Evolutionary conservation across 2,113 vertebrate species (phyloP).

Genomic region (Xiphophorus maculatus): DNA sequence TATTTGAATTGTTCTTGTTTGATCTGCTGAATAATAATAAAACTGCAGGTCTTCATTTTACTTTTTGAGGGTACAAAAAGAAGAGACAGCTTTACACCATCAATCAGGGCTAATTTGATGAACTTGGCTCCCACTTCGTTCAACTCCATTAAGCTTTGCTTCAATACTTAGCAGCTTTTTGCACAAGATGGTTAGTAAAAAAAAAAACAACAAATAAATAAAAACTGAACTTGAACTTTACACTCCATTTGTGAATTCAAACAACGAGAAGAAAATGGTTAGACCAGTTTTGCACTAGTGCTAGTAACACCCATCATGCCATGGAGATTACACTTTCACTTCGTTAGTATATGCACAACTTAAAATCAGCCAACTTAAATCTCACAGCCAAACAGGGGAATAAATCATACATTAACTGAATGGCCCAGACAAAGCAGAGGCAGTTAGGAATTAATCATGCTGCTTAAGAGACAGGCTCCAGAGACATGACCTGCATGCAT

Average conservation of each 20-base stretch:
- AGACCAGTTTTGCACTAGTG: conserved; percentile 32
- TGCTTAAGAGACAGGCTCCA: conserved; percentile 33
- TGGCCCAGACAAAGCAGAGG: conserved; percentile 13
- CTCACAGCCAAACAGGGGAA: not conserved
- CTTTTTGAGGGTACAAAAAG: not conserved
- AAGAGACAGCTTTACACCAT: not conserved
- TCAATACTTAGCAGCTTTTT: conserved; percentile 15
- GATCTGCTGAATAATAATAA: not conserved
- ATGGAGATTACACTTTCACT: not conserved
- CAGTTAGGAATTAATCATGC: conserved; percentile 47
- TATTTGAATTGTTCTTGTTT: not conserved
- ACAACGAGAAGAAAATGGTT: conserved; percentile 21
- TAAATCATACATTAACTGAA: conserved; percentile 30
- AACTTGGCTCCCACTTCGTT: conserved; percentile 12
- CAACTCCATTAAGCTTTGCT: conserved; percentile 25
- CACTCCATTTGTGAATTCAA: conserved; percentile 33
- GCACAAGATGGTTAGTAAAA: conserved; percentile 58
- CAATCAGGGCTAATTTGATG: conserved; percentile 28
- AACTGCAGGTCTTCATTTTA: not conserved
- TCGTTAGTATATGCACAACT: not conserved
- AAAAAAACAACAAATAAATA: conserved; percentile 55
- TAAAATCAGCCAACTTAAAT: not conserved
- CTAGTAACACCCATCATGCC: not conserved
- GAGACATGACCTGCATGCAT: conserved; percentile 49
- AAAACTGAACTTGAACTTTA: conserved; percentile 31